Conservation (phyloP, 1,140 invertebrate species). For the Matsumurasca onukii region DNA sequence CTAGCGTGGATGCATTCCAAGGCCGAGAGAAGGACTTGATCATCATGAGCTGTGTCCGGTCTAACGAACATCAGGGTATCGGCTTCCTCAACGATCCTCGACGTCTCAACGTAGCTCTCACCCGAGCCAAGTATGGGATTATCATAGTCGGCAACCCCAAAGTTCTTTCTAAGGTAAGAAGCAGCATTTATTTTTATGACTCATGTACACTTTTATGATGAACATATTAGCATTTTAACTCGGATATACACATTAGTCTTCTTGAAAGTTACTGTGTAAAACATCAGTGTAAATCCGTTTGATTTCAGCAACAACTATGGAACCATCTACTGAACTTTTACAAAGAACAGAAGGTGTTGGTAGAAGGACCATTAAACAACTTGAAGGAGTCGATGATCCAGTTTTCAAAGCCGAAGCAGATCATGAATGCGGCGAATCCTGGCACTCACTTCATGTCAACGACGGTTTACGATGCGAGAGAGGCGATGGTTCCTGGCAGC, state of each 20-base stretch:
- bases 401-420: slow-evolving; percentile 95
- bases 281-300: too few relatives aligned
- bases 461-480: slow-evolving; percentile 88
- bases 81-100: slow-evolving; percentile 97
- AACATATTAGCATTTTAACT: too few relatives aligned
- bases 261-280: too few relatives aligned
- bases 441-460: slow-evolving; percentile 97
- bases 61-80: slow-evolving; percentile 90
- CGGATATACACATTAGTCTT: too few relatives aligned
- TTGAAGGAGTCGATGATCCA: slow-evolving; percentile 96
- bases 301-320: slow-evolving; percentile 86
- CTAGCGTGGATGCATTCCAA: slow-evolving; percentile 98
- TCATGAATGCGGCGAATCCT: slow-evolving; percentile 91
- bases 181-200: neutral
- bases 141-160: slow-evolving; percentile 99
- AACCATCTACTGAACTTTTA: slow-evolving; percentile 97
- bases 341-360: slow-evolving; percentile 96
- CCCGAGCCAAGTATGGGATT: slow-evolving; percentile 95
- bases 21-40: slow-evolving; percentile 99
- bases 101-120: slow-evolving; percentile 96
- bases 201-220: too few relatives aligned
- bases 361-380: slow-evolving; percentile 97
- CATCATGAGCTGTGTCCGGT: slow-evolving; percentile 94
- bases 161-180: slow-evolving; percentile 82
- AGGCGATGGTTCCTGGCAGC: slow-evolving; percentile 84